Conservation (phyloP, 2,888 invertebrate genomes). For the Frankliniella fusca region DNA sequence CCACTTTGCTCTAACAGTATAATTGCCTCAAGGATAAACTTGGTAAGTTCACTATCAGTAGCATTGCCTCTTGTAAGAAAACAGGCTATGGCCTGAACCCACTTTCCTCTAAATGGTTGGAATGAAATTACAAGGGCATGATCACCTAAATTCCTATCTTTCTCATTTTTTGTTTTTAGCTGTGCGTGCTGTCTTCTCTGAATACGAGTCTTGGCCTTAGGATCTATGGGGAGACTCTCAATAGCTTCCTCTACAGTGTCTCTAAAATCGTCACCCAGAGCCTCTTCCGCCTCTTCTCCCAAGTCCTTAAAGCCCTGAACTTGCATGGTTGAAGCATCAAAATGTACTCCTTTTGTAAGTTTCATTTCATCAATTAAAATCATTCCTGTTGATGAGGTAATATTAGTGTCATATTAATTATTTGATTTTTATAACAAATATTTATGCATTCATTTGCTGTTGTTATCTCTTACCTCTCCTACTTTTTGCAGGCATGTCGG, state of each 20-base stretch:
- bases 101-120: constrained; percentile 30
- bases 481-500: neutral
- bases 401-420: neutral
- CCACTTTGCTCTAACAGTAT: constrained; percentile 27
- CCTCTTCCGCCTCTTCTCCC: constrained; percentile 31
- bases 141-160: constrained; percentile 28
- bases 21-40: constrained; percentile 30
- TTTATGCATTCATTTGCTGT: neutral
- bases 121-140: constrained; percentile 31
- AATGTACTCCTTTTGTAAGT: neutral
- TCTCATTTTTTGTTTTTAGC: neutral
- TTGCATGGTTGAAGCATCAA: neutral
- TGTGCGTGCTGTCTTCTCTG: neutral
- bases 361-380: neutral
- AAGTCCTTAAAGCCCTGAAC: constrained; percentile 4
- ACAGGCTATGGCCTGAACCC: constrained; percentile 32
- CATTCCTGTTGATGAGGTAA: neutral
- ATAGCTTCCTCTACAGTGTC: neutral
- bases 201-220: no score
- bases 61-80: constrained; percentile 30
- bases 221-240: neutral
- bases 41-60: constrained; percentile 6
- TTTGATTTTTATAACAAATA: neutral
- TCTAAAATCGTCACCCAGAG: neutral
- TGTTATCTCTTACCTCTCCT: neutral